These are phyloP conservation scores for Epizoanthus stellaris DNA, from an alignment of 92 coral and sea anemone species.

Conservation along the genomic window DNA sequence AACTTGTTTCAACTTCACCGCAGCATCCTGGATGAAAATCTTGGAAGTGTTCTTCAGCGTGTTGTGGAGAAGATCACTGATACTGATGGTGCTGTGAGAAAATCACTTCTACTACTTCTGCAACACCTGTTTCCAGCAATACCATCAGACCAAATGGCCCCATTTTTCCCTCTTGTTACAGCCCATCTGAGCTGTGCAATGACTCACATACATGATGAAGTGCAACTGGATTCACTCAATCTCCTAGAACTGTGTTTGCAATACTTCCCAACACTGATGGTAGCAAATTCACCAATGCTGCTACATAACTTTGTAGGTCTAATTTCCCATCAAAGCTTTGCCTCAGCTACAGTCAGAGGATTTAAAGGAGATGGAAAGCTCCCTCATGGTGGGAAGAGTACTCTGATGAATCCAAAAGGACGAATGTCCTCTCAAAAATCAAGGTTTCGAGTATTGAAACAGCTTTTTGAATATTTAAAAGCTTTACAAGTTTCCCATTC, in stretches of 20 bases:
- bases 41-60: constrained; percentile 63
- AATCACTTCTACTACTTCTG: constrained; percentile 78
- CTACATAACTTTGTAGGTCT: constrained; percentile 77
- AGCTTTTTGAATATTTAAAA: constrained; percentile 63
- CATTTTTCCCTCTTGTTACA: constrained; percentile 71
- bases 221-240: constrained; percentile 87
- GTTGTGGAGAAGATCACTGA: constrained; percentile 84
- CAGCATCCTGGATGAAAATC: constrained; percentile 70
- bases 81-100: constrained; percentile 80
- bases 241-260: constrained; percentile 81
- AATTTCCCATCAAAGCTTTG: constrained; percentile 70
- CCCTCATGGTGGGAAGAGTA: constrained; percentile 36
- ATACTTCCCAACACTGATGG: constrained; percentile 67
- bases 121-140: constrained; percentile 66
- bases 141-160: constrained; percentile 71
- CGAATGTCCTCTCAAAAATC: constrained; percentile 83
- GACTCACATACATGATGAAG: constrained; percentile 92
- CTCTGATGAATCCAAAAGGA: constrained; percentile 80
- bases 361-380: constrained; percentile 28
- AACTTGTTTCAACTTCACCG: constrained; percentile 77
- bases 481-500: constrained; percentile 44
- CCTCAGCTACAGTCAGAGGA: constrained; percentile 24
- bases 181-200: constrained; percentile 97
- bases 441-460: constrained; percentile 77
- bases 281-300: constrained; percentile 65